Conservation (phyloP, 2,113 vertebrate species). For the Colossoma macropomum region DNA sequence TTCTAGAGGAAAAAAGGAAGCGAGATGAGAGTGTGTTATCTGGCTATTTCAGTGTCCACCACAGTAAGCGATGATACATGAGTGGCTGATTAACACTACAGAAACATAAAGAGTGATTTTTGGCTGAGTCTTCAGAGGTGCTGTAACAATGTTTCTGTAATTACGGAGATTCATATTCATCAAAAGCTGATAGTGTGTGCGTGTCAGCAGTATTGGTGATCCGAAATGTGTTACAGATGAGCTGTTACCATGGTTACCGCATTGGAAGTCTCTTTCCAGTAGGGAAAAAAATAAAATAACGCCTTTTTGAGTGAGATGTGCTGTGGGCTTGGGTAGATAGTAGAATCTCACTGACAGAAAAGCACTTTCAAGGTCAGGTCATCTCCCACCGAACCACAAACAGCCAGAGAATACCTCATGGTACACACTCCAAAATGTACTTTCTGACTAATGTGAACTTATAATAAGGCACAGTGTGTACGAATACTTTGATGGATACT, state of each 20-base stretch:
- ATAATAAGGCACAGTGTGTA: not conserved
- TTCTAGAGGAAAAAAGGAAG: not conserved
- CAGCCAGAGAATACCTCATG: constrained; percentile 2
- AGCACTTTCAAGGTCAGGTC: constrained; percentile 10
- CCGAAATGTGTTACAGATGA: constrained; percentile 41
- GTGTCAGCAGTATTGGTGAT: constrained; percentile 37
- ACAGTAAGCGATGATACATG: not conserved
- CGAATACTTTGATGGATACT: not conserved
- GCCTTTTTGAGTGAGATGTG: constrained; percentile 31
- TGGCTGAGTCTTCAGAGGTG: constrained; percentile 18
- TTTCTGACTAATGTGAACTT: not conserved
- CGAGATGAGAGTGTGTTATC: not conserved
- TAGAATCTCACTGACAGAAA: constrained; percentile 26
- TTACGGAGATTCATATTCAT: constrained; percentile 14
- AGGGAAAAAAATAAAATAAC: not conserved
- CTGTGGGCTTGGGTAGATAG: constrained; percentile 18
- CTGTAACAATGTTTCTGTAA: constrained; percentile 35
- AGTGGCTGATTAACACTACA: not conserved
- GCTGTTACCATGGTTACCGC: constrained; percentile 53
- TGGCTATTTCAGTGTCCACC: not conserved
- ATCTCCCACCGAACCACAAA: not conserved
- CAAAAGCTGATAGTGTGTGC: constrained; percentile 18
- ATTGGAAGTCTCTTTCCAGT: constrained; percentile 36
- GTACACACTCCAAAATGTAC: not conserved
- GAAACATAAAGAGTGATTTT: not conserved